Evolutionary conservation across 2,888 invertebrate species (phyloP), one percentile per base, ranked within the genome.

Genomic region (Hydraecia micacea): DNA sequence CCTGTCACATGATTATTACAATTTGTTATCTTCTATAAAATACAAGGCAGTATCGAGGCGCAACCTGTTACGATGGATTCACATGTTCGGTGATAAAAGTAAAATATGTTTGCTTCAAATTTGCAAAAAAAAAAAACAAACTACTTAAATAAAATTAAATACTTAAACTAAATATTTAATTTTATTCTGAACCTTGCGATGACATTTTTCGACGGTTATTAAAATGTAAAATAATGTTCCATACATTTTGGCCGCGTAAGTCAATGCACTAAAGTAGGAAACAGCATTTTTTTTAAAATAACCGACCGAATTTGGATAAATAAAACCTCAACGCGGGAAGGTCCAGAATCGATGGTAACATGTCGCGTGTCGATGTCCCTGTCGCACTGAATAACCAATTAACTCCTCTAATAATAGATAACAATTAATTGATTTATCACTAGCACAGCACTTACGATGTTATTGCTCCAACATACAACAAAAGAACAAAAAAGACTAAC

Each of bases 381-480:
- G 36, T 36, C 63, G 2, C 25, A 6, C 36, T 36, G 11, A n/a
- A 67, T n/a, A 49, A 62, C 25, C 60, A 55, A 75, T 81, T 75
- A 83, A 81, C 15, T n/a, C 5, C 5, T 74, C 9, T 8, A n/a
- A 36, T 52, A 42, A 80, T n/a, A 70, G 77, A 75, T 79, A 79
- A 69, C 9, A 60, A 63, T 70, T 60, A 28, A 79, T 42, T 71
- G 28, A 79, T 75, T 65, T 75, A 75, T 73, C 25, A 39, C 42
- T 4, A 15, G 39, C 21, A 52, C 58, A 62, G 46, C 70, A 73
- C 52, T 70, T 28, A 69, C 73, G 13, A 67, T 46, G 79, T 86
- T 79, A 87, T 65, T 52, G 15, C 72, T 28, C 13, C 0, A 49
- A 28, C 46, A 32, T 63, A 9, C n/a, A 13, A n/a, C 70, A 63